These are phyloP conservation scores for Pectinophora gossypiella DNA, from an alignment of 1,140 invertebrate species.

Conservation along the genomic window DNA sequence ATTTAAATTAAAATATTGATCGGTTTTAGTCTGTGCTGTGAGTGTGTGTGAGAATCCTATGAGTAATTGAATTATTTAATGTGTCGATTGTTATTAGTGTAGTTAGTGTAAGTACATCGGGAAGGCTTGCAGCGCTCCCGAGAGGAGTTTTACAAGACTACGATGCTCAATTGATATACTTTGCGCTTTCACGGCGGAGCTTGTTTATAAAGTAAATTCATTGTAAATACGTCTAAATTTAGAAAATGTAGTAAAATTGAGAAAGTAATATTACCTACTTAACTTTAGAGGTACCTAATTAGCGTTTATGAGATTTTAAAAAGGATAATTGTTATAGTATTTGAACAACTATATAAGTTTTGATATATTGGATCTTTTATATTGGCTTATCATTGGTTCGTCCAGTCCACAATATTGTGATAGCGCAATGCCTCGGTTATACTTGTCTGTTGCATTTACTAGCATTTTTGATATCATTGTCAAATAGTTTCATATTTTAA, in stretches of 20 bases:
- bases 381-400: conserved; percentile 57
- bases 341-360: conserved; percentile 58
- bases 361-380: conserved; percentile 53
- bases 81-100: conserved; percentile 54
- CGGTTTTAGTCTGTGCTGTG: conserved; percentile 61
- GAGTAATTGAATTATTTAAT: conserved; percentile 70
- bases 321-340: conserved; percentile 57
- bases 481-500: conserved; percentile 58
- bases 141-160: conserved; percentile 31
- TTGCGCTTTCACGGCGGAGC: conserved; percentile 68
- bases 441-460: conserved; percentile 70
- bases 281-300: conserved; percentile 64
- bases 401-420: conserved; percentile 49
- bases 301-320: conserved; percentile 67
- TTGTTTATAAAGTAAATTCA: conserved; percentile 48
- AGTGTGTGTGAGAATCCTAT: conserved; percentile 58
- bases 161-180: conserved; percentile 66
- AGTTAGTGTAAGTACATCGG: conserved; percentile 27
- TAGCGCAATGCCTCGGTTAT: conserved; percentile 61
- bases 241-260: conserved; percentile 56
- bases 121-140: conserved; percentile 36
- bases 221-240: conserved; percentile 70
- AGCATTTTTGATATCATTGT: conserved; percentile 62
- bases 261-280: conserved; percentile 48
- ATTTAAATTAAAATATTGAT: conserved; percentile 67